Conservation (phyloP, 2,797 vertebrate species). For the Sebastes itinus region DNA sequence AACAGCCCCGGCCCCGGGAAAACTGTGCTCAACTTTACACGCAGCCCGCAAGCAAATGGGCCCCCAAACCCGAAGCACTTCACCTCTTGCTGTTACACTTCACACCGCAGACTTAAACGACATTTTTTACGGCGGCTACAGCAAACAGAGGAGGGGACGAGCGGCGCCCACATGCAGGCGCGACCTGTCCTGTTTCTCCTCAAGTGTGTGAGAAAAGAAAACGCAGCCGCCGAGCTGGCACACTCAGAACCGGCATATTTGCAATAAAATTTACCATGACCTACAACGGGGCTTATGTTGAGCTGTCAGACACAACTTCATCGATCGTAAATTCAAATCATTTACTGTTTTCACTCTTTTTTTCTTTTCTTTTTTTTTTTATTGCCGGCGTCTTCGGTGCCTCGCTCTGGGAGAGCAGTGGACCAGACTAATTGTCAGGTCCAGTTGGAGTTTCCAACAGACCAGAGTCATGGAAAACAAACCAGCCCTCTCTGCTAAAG, state of each 20-base stretch:
- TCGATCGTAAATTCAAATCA: slow-evolving; percentile 21
- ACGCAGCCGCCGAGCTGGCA: slow-evolving; percentile 27
- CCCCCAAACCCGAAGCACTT: slow-evolving; percentile 55
- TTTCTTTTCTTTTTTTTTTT: background rate
- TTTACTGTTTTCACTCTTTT: background rate
- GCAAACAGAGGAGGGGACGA: slow-evolving; percentile 65
- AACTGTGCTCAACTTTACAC: slow-evolving; percentile 51
- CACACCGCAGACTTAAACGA: slow-evolving; percentile 63
- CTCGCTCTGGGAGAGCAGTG: slow-evolving; percentile 45
- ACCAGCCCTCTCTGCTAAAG: slow-evolving; percentile 36
- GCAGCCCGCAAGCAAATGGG: slow-evolving; percentile 59
- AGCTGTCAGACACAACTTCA: slow-evolving; percentile 41
- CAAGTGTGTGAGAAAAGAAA: slow-evolving; percentile 70
- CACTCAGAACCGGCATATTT: slow-evolving; percentile 14
- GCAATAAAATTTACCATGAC: slow-evolving; percentile 17
- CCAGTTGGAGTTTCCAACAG: slow-evolving; percentile 59
- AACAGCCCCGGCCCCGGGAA: slow-evolving; percentile 45
- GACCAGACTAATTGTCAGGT: slow-evolving; percentile 67
- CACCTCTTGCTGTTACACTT: slow-evolving; percentile 68
- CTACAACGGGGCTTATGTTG: slow-evolving; percentile 6
- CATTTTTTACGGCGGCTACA: slow-evolving; percentile 66
- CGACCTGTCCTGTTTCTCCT: slow-evolving; percentile 60
- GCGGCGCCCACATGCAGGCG: slow-evolving; percentile 55
- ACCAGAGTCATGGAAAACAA: slow-evolving; percentile 64
- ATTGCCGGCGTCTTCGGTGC: background rate